Conservation (phyloP, 2,797 vertebrate species). For the Myotis pilosus region DNA sequence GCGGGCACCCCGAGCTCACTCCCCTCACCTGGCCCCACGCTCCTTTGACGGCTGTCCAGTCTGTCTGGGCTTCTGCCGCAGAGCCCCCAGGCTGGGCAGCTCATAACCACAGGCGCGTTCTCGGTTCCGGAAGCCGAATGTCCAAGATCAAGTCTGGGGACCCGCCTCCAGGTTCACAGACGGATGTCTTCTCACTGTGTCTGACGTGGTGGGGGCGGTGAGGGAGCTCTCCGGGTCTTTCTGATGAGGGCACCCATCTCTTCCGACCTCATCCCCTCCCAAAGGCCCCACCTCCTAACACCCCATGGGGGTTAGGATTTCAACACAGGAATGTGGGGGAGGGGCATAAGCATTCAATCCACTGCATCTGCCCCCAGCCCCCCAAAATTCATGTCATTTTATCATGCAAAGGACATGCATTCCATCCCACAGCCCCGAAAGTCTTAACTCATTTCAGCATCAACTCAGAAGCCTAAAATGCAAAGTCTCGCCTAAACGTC, state of each 20-base stretch:
- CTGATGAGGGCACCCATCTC: neutral
- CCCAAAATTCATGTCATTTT: neutral
- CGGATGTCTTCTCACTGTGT: neutral
- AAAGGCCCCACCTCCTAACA: neutral
- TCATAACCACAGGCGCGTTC: neutral
- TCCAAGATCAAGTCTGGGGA: neutral
- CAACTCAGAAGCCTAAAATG: neutral
- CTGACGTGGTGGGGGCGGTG: fast-evolving
- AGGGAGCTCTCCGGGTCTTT: neutral
- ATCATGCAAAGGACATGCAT: neutral
- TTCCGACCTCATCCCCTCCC: neutral
- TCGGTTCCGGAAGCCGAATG: neutral
- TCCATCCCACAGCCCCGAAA: neutral
- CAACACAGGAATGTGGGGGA: neutral
- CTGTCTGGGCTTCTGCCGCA: neutral
- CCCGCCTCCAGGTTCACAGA: neutral
- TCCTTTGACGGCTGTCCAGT: neutral
- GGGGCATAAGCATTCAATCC: neutral
- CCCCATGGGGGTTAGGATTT: neutral
- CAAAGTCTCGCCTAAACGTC: neutral
- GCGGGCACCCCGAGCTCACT: fast-evolving
- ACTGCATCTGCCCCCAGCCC: neutral
- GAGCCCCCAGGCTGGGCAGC: too few relatives aligned
- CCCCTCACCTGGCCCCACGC: fast-evolving
- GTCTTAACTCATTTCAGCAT: neutral